phyloP scores from a whole-genome alignment of 2,797 vertebrate species.

The Lacerta agilis region DNA sequence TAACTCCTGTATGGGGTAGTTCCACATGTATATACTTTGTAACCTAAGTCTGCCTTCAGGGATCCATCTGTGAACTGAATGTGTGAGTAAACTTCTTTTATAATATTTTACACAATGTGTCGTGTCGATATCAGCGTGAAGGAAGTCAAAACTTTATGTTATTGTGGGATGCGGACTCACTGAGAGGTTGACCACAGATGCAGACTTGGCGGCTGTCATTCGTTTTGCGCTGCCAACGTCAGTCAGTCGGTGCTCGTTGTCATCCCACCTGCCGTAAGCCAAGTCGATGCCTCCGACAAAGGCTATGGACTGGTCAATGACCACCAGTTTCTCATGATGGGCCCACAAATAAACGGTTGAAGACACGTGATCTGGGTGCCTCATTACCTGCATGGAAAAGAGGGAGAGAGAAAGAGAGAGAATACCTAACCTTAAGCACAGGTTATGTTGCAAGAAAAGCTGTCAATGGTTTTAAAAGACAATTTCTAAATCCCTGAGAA shows the following conservation, averaged over 20 bases:
- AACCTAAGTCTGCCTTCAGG: too few relatives aligned
- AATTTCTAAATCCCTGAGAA: background rate
- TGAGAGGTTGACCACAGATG: conserved; percentile 56
- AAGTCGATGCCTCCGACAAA: conserved; percentile 96
- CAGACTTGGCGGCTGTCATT: conserved; percentile 68
- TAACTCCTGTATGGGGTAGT: too few relatives aligned
- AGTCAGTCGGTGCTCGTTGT: conserved; percentile 90
- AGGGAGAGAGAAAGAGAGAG: too few relatives aligned
- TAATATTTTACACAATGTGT: too few relatives aligned
- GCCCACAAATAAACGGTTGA: conserved; percentile 96
- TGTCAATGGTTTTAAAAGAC: background rate
- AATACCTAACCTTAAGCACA: background rate
- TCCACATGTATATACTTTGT: too few relatives aligned
- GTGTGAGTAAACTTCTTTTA: too few relatives aligned
- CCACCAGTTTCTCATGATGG: conserved; percentile 95
- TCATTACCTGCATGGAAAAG: conserved; percentile 86
- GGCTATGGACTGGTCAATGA: conserved; percentile 93
- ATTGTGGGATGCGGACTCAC: conserved; percentile 47
- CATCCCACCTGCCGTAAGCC: conserved; percentile 96
- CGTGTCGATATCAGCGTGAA: too few relatives aligned
- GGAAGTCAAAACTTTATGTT: too few relatives aligned
- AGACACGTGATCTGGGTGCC: conserved; percentile 94
- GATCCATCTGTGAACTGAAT: too few relatives aligned
- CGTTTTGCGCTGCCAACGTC: conserved; percentile 94
- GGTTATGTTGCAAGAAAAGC: background rate